Base-by-base conservation (phyloP, 2,113 vertebrate species). In the Lasiurus borealis region DNA sequence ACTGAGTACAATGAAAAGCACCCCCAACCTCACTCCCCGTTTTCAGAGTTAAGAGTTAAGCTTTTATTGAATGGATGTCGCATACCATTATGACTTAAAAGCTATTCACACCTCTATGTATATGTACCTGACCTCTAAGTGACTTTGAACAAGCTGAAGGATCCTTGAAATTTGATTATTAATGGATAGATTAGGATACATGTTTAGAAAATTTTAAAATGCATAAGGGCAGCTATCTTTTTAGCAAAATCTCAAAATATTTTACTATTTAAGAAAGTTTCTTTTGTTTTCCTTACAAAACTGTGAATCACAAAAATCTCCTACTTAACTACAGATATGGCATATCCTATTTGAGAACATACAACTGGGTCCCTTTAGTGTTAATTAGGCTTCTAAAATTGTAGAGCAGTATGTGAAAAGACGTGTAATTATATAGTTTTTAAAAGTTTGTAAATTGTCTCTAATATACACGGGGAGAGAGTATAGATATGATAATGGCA, bases 1-100 rank as follows among this genome's bases (percentile, higher is more conserved):
- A 95, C 75, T 25, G n/a, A 96, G n/a, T 75, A 25, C 57, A 95
- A 50, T 34, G 29, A 95, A 96, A 96, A 96, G 54, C 85, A 72
- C 52, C 59, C 52, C 3, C 11, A 34, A 36, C 10, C 3, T 90
- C 34, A 40, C 57, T 46, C 50, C n/a, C 15, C 54, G 31, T 86
- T 81, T 14, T 11, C 19, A 40, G 0, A 11, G 19, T 83, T 86
- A 48, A 34, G 44, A 73, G 13, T 34, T 76, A 46, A 84, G 52
- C n/a, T 77, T 66, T 81, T 11, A 54, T 62, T 57, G 21, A 80
- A 52, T 68, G 40, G 1, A 36, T 36, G 6, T 0, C 76, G 27
- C 25, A 27, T 34, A 25, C 29, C 29, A 66, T 73, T 64, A 85
- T 21, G 48, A 62, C 48, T 68, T 36, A 40, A 92, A 54, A 46